phyloP scores from a whole-genome alignment of 2,797 vertebrate species.

The Jordanella pulchra region DNA sequence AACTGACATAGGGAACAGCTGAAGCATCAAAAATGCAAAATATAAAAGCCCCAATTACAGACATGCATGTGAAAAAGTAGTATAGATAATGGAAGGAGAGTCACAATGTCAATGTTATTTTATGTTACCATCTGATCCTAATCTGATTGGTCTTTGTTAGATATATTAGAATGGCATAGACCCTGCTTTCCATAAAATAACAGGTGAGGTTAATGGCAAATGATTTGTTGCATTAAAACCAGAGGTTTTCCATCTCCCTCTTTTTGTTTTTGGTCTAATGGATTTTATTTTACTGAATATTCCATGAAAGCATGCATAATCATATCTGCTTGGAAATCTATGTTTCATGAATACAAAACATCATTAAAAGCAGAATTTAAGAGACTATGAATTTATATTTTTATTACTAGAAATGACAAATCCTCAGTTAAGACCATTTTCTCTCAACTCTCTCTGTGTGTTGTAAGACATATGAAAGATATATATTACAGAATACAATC shows the following conservation, averaged over 20 bases:
- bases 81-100: constrained; percentile 71
- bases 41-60: constrained; percentile 60
- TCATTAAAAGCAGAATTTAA: constrained; percentile 73
- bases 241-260: constrained; percentile 72
- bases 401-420: constrained; percentile 58
- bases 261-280: constrained; percentile 76
- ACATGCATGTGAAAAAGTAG: constrained; percentile 64
- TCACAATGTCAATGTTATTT: constrained; percentile 59
- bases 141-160: constrained; percentile 68
- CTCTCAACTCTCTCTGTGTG: constrained; percentile 26
- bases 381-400: constrained; percentile 67
- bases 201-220: constrained; percentile 80
- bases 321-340: constrained; percentile 66
- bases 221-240: constrained; percentile 80
- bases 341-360: constrained; percentile 72
- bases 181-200: constrained; percentile 78
- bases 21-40: constrained; percentile 73
- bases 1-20: constrained; percentile 61
- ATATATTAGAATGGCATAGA: constrained; percentile 66
- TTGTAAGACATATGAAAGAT: too few species aligned
- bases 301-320: constrained; percentile 73
- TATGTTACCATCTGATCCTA: constrained; percentile 49
- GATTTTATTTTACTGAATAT: constrained; percentile 76
- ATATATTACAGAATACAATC: constrained; percentile 12
- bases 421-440: constrained; percentile 39